Conservation (phyloP, 2,113 vertebrate genomes). For the Pheucticus melanocephalus region DNA sequence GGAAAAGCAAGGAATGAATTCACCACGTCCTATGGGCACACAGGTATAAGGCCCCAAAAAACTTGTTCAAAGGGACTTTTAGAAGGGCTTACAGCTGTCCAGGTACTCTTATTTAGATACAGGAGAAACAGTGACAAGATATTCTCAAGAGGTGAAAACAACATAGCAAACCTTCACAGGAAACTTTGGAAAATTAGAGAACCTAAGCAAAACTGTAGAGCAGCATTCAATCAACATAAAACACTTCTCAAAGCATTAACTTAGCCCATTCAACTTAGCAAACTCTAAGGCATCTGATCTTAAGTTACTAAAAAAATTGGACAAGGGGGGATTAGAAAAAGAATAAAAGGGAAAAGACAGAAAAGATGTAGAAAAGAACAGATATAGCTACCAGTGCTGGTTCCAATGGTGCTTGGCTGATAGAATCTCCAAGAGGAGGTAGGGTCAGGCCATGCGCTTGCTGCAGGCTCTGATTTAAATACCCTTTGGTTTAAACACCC, state of each 20-base stretch:
- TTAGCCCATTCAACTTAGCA: neutral
- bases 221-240: neutral
- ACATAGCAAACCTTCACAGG: neutral
- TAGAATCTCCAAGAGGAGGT: neutral
- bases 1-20: neutral
- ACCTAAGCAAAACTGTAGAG: neutral
- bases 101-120: neutral
- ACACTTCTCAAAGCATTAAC: too few species aligned
- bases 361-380: neutral
- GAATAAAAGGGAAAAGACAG: neutral
- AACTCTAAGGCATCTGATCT: neutral
- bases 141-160: neutral
- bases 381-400: accelerated
- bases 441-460: neutral
- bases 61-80: neutral
- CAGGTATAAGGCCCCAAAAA: neutral
- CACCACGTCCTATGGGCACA: accelerated
- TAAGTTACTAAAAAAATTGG: neutral
- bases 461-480: too few species aligned
- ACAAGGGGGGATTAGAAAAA: neutral
- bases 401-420: neutral
- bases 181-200: neutral
- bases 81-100: neutral
- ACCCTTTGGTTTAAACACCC: too few species aligned
- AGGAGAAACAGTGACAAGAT: neutral